Evolutionary conservation across 2,797 vertebrate genomes (phyloP).

Genomic region (Malurus splendens): DNA sequence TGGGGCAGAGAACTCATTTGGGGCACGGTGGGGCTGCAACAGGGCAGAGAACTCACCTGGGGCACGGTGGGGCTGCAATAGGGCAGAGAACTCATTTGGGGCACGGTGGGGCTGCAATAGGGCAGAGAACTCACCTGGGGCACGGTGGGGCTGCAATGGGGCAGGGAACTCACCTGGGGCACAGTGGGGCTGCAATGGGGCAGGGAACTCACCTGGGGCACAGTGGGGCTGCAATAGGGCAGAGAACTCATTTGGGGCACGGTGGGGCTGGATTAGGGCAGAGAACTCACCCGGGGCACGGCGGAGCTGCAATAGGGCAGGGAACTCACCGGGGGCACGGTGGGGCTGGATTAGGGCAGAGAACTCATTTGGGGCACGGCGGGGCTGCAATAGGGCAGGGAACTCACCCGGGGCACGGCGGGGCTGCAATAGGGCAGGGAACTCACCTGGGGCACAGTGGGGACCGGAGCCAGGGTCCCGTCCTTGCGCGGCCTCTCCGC

Average conservation of each 20-base stretch:
- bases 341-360: too few relatives aligned
- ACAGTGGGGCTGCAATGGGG: neutral
- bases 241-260: neutral
- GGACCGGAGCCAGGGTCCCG: fast-evolving
- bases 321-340: neutral
- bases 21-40: neutral
- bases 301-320: neutral
- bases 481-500: fast-evolving
- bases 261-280: neutral
- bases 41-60: neutral
- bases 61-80: neutral
- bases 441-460: neutral
- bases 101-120: neutral
- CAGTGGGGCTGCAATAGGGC: neutral
- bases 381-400: too few relatives aligned
- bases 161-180: neutral
- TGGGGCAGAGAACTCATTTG: neutral
- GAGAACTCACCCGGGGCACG: neutral
- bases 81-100: neutral
- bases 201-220: neutral
- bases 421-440: too few relatives aligned
- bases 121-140: neutral
- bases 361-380: neutral
- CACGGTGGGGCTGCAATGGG: neutral
- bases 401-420: too few relatives aligned